Percentiles rank a stretch among this genome's conserved stretches.
These are phyloP conservation scores for Toxonevra muliebris DNA, from an alignment of 2,888 invertebrate genomes.

Conservation along the genomic window DNA sequence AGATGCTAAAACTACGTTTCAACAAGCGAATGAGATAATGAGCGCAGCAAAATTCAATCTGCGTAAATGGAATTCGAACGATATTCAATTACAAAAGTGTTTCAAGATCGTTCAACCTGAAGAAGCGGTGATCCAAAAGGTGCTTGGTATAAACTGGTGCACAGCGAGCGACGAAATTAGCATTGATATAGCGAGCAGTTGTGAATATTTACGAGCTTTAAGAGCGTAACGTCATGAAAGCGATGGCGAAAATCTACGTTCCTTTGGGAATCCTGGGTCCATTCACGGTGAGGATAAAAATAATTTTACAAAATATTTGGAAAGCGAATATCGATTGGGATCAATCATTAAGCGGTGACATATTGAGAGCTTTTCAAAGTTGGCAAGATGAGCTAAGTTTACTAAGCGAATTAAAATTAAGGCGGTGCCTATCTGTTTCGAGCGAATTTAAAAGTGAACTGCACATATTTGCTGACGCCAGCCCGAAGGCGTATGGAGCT, in stretches of 20 bases:
- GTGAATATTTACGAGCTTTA: neutral
- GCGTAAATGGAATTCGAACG: conserved; percentile 35
- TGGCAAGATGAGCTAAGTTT: neutral
- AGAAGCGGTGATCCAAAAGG: neutral
- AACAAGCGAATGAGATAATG: conserved; percentile 32
- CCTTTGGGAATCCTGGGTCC: conserved; percentile 22
- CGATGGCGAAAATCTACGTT: conserved; percentile 11
- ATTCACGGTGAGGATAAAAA: conserved; percentile 19
- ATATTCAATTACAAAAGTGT: neutral
- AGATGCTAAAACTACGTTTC: conserved; percentile 19
- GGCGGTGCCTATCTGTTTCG: no score
- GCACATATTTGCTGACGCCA: no score
- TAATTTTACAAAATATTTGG: conserved; percentile 21
- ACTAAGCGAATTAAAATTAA: neutral
- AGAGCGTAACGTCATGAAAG: conserved; percentile 8
- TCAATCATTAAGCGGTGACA: neutral
- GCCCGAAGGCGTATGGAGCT: no score
- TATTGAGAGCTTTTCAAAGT: neutral
- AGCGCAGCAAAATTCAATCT: conserved; percentile 32
- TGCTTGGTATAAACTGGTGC: conserved; percentile 6
- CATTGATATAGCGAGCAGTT: neutral
- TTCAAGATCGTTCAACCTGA: neutral
- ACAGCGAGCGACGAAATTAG: conserved; percentile 2
- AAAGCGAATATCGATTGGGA: conserved; percentile 17
- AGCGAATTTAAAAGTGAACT: no score